phyloP scores from a whole-genome alignment of 2,888 invertebrate species.

The Lithophane socia region DNA sequence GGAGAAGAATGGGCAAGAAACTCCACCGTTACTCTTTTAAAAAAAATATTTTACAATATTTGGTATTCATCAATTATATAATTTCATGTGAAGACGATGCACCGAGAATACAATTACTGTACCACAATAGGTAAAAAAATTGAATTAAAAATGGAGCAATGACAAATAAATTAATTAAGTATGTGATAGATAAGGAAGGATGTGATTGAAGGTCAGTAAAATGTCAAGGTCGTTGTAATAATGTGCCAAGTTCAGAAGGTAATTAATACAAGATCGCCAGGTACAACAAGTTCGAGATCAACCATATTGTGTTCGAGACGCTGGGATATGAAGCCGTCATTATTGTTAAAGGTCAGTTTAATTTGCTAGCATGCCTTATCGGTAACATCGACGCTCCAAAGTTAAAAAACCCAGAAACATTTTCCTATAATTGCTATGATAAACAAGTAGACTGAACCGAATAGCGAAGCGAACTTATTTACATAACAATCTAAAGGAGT shows the following conservation, averaged over 20 bases:
- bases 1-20: too few species aligned
- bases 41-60: too few species aligned
- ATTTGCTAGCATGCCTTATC: not conserved
- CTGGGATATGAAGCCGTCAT: slow-evolving; percentile 95
- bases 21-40: too few species aligned
- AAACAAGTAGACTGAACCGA: slow-evolving; percentile 15
- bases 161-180: too few species aligned
- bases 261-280: not conserved
- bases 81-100: too few species aligned
- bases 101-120: too few species aligned
- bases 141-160: too few species aligned
- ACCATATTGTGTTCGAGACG: slow-evolving; percentile 92
- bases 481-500: slow-evolving; percentile 14
- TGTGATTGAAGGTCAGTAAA: slow-evolving; percentile 93
- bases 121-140: too few species aligned
- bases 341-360: slow-evolving; percentile 7
- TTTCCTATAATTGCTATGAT: not conserved
- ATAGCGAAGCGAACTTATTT: slow-evolving; percentile 6
- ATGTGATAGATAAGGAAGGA: too few species aligned
- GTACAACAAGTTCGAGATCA: slow-evolving; percentile 92
- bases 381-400: not conserved
- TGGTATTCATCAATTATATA: too few species aligned
- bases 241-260: slow-evolving; percentile 11
- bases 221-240: not conserved
- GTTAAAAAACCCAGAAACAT: not conserved